A percentile compares a stretch with the other conserved stretches of the same genome.
These are phyloP conservation scores for Eublepharis macularius DNA, from an alignment of 2,113 vertebrate species.

Conservation along the genomic window DNA sequence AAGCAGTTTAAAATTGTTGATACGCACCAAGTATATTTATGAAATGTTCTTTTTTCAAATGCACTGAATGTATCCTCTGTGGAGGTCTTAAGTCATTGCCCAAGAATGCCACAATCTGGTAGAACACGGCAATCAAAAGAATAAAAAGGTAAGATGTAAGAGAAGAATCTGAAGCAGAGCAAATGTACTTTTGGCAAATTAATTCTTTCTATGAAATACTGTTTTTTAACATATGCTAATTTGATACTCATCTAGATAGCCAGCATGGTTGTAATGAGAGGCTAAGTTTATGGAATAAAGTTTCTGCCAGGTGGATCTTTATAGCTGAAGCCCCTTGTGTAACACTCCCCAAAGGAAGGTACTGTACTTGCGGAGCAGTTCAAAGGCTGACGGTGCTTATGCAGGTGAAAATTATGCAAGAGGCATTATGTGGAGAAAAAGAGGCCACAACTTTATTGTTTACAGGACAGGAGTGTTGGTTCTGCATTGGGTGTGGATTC, in stretches of 20 bases:
- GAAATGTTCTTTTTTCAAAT: neutral
- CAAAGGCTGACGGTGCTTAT: too few species aligned
- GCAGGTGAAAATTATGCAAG: too few species aligned
- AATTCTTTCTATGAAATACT: neutral
- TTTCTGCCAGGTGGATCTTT: too few species aligned
- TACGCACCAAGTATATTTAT: neutral
- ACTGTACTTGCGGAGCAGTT: too few species aligned
- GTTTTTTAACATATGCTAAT: neutral
- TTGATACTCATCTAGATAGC: too few species aligned
- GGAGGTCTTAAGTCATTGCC: neutral
- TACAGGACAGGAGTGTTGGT: too few species aligned
- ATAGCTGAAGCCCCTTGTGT: too few species aligned
- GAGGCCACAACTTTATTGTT: too few species aligned
- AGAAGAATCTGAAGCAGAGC: neutral
- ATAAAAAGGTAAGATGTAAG: neutral
- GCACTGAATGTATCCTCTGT: neutral
- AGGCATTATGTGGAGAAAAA: too few species aligned
- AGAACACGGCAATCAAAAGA: neutral
- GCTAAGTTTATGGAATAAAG: too few species aligned
- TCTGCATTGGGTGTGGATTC: too few species aligned
- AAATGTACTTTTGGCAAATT: neutral
- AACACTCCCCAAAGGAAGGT: too few species aligned
- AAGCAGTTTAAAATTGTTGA: neutral
- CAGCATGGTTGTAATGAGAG: neutral
- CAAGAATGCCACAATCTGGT: conserved; percentile 3